Evolutionary conservation across 2,797 vertebrate genomes (phyloP), one percentile per base, ranked within the genome.

Genomic region (Mus minutoides): DNA sequence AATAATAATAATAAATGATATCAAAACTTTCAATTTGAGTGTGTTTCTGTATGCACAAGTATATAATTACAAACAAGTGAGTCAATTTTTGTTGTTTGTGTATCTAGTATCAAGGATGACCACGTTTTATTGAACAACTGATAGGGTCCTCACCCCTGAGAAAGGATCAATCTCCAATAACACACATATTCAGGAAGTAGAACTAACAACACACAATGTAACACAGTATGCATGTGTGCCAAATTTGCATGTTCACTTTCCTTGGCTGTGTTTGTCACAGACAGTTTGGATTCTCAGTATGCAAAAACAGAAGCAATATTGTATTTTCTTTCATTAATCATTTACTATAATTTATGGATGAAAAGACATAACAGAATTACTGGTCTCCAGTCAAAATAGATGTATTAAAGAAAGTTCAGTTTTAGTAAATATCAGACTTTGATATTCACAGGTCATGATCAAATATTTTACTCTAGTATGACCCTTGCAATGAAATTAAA

Each of bases 111-210:
- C 40, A 64, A 46, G 40, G 4, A 29, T 84, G 26, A 46, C 8
- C 4, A 64, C 16, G 13, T 6, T 34, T 3, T 43, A 31, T 2
- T 46, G 17, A 26, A 34, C 19, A 64, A 31, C 3, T 3, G 19
- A 60, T 13, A 46, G 17, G 2, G 19, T 10, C 9, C 5, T 64
- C 40, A 46, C 46, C 1, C 40, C 43, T 64, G 26, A 64, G 17
- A 46, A 19, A 60, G n/a, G 13, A 54, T 54, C 16, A 2, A 54
- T 54, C 54, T 54, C 22, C 13, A 24, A 12, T 21, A 69, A 82
- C 16, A 60, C 6, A 4, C 54, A 1, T n/a, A 34, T 52, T 26
- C 17, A 75, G n/a, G 26, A 19, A 7, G 0, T 64, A 4, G 1
- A 86, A 54, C 11, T 22, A 67, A 2, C 6, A n/a, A 73, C 2